Conservation (phyloP, 2,888 invertebrate genomes). For the Orchesella flavescens region DNA sequence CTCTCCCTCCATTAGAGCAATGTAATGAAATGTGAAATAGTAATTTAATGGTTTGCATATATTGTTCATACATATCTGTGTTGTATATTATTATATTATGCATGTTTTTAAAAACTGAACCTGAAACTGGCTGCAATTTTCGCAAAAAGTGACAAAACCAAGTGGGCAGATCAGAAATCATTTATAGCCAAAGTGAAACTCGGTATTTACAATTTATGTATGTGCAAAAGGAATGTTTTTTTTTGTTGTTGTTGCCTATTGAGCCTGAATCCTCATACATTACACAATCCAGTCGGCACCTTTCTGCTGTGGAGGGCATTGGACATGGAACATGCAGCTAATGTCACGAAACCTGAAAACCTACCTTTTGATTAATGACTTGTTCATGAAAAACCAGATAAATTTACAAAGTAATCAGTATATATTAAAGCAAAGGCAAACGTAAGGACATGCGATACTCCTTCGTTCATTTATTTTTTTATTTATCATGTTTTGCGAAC, state of each 20-base stretch:
- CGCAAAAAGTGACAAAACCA: conserved; percentile 32
- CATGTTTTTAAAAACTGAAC: background rate
- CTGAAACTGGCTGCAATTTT: background rate
- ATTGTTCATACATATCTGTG: no score
- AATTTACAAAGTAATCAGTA: conserved; percentile 4
- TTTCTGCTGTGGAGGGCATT: conserved; percentile 10
- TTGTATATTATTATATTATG: background rate
- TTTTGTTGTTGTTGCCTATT: no score
- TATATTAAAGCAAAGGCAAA: background rate
- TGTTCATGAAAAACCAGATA: conserved; percentile 31
- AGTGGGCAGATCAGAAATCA: conserved; percentile 5
- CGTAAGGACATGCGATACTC: no score
- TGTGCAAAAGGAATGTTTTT: no score
- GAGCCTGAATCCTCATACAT: no score
- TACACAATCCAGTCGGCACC: no score
- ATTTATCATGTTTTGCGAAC: conserved; percentile 2
- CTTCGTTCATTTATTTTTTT: conserved; percentile 13
- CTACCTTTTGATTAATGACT: conserved; percentile 41
- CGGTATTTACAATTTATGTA: no score
- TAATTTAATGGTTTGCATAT: no score
- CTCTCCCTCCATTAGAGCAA: conserved; percentile 6
- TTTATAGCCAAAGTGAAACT: no score
- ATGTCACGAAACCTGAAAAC: conserved; percentile 36
- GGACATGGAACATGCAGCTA: background rate
- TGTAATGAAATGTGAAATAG: conserved; percentile 11